Conservation (phyloP, 2,888 invertebrate species). For the Thysanoteuthis rhombus region DNA sequence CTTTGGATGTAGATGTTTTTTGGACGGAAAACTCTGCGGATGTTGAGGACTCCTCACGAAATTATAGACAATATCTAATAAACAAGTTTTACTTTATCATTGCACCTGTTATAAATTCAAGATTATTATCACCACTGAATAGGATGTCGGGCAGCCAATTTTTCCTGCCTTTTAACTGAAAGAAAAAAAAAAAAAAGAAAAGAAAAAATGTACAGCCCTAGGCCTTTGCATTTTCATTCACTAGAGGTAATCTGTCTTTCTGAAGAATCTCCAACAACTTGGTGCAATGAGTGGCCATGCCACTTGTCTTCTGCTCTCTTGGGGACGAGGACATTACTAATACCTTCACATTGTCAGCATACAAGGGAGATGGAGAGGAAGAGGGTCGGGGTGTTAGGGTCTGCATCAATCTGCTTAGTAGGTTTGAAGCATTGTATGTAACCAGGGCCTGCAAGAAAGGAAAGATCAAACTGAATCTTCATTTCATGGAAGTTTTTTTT, state of each 20-base stretch:
- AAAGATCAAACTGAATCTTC: too few relatives aligned
- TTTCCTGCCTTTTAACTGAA: background rate
- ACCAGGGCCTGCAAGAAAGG: background rate
- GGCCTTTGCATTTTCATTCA: background rate
- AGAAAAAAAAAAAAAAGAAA: background rate
- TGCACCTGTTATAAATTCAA: background rate
- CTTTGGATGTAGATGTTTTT: too few relatives aligned
- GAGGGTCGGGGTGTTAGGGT: slow-evolving; percentile 53
- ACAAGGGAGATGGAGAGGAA: slow-evolving; percentile 48
- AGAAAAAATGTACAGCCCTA: background rate
- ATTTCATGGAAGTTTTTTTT: background rate
- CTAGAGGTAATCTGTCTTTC: slow-evolving; percentile 35
- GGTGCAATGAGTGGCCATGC: slow-evolving; percentile 58
- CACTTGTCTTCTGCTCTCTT: slow-evolving; percentile 40
- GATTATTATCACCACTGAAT: background rate
- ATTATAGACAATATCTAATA: too few relatives aligned
- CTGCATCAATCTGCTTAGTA: slow-evolving; percentile 47
- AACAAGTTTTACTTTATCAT: background rate
- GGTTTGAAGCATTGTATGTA: background rate
- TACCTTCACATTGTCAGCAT: background rate
- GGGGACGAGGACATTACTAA: background rate
- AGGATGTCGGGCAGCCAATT: background rate
- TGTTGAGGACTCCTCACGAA: too few relatives aligned
- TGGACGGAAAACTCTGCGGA: too few relatives aligned
- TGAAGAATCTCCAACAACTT: slow-evolving; percentile 58